These are phyloP conservation scores for Tragelaphus strepsiceros DNA, from an alignment of 2,113 vertebrate species.

Conservation along the genomic window DNA sequence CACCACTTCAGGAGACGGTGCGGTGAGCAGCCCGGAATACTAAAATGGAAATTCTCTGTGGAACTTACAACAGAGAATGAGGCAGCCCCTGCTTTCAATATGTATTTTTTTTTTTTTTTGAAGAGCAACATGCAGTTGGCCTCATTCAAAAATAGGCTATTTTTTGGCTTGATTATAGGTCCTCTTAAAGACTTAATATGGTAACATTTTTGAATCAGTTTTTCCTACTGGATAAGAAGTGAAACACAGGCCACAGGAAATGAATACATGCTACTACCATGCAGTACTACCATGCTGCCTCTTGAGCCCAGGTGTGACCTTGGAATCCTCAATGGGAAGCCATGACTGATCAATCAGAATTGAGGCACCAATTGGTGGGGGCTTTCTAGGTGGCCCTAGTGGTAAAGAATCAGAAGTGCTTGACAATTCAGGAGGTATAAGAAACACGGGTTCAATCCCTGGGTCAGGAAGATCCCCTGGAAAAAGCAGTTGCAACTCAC, in stretches of 20 bases:
- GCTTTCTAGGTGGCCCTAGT: too few species aligned
- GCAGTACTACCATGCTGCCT: too few species aligned
- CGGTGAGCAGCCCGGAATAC: rapidly evolving
- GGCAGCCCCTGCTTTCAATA: not conserved
- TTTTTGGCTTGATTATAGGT: not conserved
- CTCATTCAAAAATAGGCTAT: not conserved
- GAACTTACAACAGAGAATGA: not conserved
- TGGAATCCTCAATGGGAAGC: not conserved
- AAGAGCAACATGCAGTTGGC: not conserved
- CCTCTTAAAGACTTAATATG: not conserved
- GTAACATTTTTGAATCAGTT: not conserved
- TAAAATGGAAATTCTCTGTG: not conserved
- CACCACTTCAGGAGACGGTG: not conserved
- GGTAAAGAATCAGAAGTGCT: too few species aligned
- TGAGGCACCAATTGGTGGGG: not conserved
- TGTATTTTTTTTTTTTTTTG: not conserved
- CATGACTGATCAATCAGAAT: not conserved
- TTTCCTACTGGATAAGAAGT: not conserved
- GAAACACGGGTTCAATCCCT: too few species aligned
- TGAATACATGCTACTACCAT: too few species aligned
- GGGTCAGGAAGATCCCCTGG: too few species aligned
- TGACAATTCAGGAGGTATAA: too few species aligned
- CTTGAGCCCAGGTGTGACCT: too few species aligned
- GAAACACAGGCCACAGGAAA: too few species aligned
- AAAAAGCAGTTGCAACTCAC: too few species aligned